Base-by-base conservation (phyloP, 2,797 vertebrate genomes). In the Sciaenops ocellatus region DNA sequence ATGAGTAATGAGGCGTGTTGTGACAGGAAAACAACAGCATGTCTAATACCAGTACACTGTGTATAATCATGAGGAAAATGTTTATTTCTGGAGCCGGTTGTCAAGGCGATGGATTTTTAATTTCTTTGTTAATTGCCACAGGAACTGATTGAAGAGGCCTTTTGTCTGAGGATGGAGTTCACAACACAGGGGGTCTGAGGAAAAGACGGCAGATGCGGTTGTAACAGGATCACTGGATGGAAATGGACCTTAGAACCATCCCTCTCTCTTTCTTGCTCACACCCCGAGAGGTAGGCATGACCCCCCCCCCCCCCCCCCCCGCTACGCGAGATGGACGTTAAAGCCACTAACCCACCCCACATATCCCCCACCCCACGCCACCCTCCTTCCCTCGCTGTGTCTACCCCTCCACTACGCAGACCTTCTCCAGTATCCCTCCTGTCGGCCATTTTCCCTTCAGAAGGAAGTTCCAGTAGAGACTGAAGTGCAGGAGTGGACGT, bases 191-290 rank as follows among this genome's bases (percentile, higher is more conserved):
- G 82, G 89, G 91, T 90, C 69, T 54, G 85, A 82, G 84, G 71
- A 46, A 64, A 85, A 87, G 78, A 81, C 16, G n/a, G 90, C 91
- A 92, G 89, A 93, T 86, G 89, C 51, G 74, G 84, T 84, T 91
- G 89, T 90, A 91, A 94, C 81, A 34, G 84, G 89, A 94, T 93
- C 90, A 87, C 90, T 87, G 82, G 88, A 89, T 85, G 84, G 88
- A 94, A 89, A 85, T 50, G 76, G 78, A 90, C 85, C 86, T 74
- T 68, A 64, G 87, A 89, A 82, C 54, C 87, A 65, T 79, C 72
- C 16, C 57, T 46, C 55, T 22, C 62, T 69, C 62, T 8, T 11
- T 51, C 70, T 62, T 12, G 6, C 56, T 75, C 82, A 44, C 72
- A 59, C 77, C 79, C 80, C 65, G 52, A 62, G 83, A 87, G 86